These are phyloP conservation scores for Vipera ursinii DNA, from an alignment of 2,797 vertebrate genomes.

Conservation along the genomic window DNA sequence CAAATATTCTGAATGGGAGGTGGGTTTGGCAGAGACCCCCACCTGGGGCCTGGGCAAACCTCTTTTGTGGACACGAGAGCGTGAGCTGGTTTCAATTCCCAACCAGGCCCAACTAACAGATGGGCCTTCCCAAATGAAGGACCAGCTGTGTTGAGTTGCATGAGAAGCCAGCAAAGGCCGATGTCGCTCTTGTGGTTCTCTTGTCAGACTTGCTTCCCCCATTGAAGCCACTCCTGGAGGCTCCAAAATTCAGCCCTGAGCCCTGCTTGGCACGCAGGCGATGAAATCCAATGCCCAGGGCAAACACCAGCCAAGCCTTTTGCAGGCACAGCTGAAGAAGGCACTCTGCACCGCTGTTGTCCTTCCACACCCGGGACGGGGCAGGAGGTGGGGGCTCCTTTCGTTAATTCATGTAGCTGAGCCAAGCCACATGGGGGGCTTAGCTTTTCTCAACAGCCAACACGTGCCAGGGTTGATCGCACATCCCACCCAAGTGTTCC, in stretches of 20 bases:
- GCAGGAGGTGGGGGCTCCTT: neutral
- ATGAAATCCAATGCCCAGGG: neutral
- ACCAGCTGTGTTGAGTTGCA: neutral
- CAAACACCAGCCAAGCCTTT: neutral
- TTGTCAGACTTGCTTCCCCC: neutral
- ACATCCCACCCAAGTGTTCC: neutral
- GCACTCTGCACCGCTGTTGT: accelerated
- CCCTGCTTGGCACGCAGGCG: neutral
- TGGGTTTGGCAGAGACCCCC: neutral
- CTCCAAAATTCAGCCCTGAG: neutral
- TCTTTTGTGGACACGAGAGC: neutral
- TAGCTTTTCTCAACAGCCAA: neutral
- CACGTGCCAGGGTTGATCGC: no score
- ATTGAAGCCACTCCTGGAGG: neutral
- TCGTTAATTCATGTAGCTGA: neutral
- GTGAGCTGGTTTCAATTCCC: neutral
- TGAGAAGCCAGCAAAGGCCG: neutral
- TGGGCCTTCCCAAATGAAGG: neutral
- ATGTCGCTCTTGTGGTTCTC: neutral
- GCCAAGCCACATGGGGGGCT: neutral
- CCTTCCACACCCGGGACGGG: neutral
- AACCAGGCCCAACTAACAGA: no score
- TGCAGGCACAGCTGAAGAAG: no score
- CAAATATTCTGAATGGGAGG: neutral
- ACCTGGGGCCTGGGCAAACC: neutral